A percentile compares a stretch with the other conserved stretches of the same genome.
phyloP scores from a whole-genome alignment of 2,797 vertebrate genomes.

The Sebastes kiyomatsui region DNA sequence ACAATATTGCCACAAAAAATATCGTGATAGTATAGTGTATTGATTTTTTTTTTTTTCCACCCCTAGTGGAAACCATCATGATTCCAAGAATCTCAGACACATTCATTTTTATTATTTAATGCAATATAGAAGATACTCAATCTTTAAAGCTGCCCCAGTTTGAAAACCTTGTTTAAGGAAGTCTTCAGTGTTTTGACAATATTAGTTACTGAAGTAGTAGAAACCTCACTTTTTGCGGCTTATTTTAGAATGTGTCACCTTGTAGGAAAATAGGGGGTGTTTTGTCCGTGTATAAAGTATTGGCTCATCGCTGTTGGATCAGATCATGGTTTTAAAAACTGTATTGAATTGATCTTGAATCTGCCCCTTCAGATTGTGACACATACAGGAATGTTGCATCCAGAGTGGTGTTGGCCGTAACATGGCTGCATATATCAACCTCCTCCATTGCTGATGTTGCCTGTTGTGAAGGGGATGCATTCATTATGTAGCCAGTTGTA shows the following conservation, averaged over 20 bases:
- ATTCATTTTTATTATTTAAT: background rate
- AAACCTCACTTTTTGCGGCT: background rate
- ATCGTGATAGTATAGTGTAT: too few relatives aligned
- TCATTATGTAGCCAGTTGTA: conserved; percentile 15
- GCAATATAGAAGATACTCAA: background rate
- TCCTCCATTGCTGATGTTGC: conserved; percentile 2
- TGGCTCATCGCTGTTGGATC: background rate
- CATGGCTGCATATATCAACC: background rate
- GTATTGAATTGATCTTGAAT: background rate
- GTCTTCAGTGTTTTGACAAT: background rate
- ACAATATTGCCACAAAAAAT: too few relatives aligned
- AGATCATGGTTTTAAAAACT: background rate
- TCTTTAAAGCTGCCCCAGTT: background rate
- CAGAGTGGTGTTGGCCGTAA: background rate
- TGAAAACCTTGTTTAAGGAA: background rate
- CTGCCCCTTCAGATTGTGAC: background rate
- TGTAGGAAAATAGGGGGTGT: background rate
- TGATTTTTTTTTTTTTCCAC: too few relatives aligned
- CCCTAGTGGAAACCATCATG: background rate
- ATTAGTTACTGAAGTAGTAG: background rate
- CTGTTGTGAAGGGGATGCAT: background rate
- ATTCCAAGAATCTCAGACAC: background rate
- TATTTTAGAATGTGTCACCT: background rate
- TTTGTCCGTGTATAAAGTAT: background rate
- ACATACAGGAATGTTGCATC: background rate